Conservation (phyloP, 2,888 invertebrate genomes). For the Xanthia togata region DNA sequence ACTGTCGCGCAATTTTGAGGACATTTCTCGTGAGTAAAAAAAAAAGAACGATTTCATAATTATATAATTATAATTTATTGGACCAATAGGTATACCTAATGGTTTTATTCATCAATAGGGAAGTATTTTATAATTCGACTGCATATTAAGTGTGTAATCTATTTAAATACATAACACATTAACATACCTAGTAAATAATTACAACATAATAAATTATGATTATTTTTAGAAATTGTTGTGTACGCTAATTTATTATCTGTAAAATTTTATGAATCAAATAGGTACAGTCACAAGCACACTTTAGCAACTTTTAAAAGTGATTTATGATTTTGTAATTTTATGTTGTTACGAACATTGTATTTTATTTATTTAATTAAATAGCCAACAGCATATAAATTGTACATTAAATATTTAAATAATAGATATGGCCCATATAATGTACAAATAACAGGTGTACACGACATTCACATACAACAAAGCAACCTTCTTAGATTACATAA, state of each 20-base stretch:
- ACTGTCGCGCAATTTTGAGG: no score
- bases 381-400: no score
- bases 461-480: no score
- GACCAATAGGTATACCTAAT: background rate
- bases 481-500: no score
- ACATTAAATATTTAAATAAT: no score
- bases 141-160: background rate
- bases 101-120: background rate
- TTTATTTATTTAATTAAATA: background rate
- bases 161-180: background rate
- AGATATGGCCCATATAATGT: no score
- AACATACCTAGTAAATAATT: background rate
- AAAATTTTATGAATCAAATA: constrained; percentile 18
- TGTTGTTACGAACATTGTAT: background rate
- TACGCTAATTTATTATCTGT: constrained; percentile 7
- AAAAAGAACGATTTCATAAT: background rate
- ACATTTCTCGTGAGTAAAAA: no score
- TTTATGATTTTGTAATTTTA: background rate
- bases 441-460: no score
- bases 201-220: background rate
- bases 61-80: background rate
- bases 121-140: background rate
- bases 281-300: background rate
- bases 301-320: background rate
- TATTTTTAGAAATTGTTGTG: background rate